Evolutionary conservation across 2,113 vertebrate species (phyloP).

Genomic region (Casuarius casuarius): DNA sequence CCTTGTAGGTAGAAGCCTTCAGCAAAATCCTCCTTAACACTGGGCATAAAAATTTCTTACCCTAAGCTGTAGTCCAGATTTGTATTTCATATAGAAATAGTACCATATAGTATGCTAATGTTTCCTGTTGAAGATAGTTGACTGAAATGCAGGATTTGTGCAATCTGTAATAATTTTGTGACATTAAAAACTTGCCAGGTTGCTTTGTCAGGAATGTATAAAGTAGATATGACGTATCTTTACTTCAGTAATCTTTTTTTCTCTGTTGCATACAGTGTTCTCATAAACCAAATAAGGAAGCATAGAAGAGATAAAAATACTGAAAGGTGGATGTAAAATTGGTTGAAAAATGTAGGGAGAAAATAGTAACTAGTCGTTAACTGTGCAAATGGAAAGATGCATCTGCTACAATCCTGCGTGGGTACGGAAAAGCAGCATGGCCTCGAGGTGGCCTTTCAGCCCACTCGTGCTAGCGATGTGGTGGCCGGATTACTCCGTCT

Average conservation of each 20-base stretch:
- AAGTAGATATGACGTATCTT: background rate
- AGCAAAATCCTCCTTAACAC: background rate
- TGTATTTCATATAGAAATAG: background rate
- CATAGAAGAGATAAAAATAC: background rate
- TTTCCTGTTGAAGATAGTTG: background rate
- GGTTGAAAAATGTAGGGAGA: background rate
- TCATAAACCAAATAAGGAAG: background rate
- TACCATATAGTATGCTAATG: background rate
- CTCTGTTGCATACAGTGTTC: background rate
- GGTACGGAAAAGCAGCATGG: background rate
- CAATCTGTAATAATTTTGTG: background rate
- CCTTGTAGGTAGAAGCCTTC: background rate
- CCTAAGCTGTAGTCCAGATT: background rate
- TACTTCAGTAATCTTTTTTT: background rate
- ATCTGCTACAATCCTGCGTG: background rate
- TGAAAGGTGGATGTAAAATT: background rate
- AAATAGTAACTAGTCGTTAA: background rate
- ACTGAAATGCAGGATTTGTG: background rate
- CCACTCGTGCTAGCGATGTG: fast-evolving
- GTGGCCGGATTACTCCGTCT: background rate
- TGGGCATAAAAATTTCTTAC: background rate
- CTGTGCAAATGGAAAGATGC: background rate
- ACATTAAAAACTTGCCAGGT: background rate
- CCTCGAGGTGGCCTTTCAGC: background rate
- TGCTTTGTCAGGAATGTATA: background rate